Conservation (phyloP, 2,113 vertebrate genomes). For the Dipodomys stephensi region DNA sequence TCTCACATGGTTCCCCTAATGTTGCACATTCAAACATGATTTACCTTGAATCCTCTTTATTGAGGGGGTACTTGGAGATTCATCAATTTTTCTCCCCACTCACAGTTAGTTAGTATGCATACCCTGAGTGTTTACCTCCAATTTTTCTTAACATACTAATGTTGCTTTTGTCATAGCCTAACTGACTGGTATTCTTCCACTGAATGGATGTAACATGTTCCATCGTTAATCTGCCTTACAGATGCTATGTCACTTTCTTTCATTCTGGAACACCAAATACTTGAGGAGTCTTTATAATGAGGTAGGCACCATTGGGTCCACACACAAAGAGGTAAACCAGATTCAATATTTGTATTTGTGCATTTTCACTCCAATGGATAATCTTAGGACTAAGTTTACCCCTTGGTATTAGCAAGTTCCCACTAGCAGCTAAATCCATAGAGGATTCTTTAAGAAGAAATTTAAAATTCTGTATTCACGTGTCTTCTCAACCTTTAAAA, state of each 20-base stretch:
- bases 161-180: neutral
- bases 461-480: neutral
- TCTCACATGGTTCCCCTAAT: neutral
- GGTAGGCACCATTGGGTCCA: neutral
- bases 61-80: neutral
- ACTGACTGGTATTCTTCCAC: neutral
- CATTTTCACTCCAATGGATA: neutral
- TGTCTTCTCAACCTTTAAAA: neutral
- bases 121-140: neutral
- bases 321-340: neutral
- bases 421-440: neutral
- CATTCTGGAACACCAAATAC: neutral
- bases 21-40: neutral
- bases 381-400: neutral
- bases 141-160: neutral
- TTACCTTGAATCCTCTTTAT: neutral
- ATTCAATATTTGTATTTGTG: neutral
- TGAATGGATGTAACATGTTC: neutral
- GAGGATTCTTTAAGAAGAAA: neutral
- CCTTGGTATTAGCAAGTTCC: neutral
- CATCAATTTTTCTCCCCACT: neutral
- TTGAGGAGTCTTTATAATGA: neutral
- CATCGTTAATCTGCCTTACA: neutral
- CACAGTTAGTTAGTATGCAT: neutral
- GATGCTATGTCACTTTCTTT: neutral